phyloP scores from a whole-genome alignment of 2,113 vertebrate genomes.

The Callaeas wilsoni region DNA sequence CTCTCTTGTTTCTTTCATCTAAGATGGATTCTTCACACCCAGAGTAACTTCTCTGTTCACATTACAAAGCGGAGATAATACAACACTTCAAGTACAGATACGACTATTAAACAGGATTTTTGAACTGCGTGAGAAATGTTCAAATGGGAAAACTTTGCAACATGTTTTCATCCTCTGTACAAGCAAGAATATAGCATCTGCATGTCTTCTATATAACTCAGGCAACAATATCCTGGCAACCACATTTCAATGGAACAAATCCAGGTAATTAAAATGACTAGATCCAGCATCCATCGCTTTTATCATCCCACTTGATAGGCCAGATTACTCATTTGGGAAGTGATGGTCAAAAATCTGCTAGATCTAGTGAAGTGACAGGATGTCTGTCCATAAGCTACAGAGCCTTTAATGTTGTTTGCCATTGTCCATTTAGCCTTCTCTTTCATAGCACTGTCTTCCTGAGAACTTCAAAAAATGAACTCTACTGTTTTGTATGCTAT shows the following conservation, averaged over 20 bases:
- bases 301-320: conserved; percentile 45
- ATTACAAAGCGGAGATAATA: background rate
- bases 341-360: background rate
- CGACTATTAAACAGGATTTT: conserved; percentile 5
- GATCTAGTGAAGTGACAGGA: background rate
- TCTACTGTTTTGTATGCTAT: background rate
- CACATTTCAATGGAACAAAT: conserved; percentile 69
- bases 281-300: conserved; percentile 46
- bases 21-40: background rate
- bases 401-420: background rate
- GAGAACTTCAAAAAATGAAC: background rate
- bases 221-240: conserved; percentile 89
- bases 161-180: conserved; percentile 16
- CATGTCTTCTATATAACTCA: conserved; percentile 54
- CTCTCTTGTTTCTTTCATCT: background rate
- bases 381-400: background rate
- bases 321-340: background rate
- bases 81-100: conserved; percentile 33
- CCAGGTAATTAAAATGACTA: conserved; percentile 62
- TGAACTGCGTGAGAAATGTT: background rate
- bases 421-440: background rate
- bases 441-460: background rate
- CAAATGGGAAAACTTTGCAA: conserved; percentile 36
- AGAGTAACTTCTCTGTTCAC: background rate
- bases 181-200: conserved; percentile 55